Percentiles rank a stretch among this genome's conserved stretches.
phyloP scores from a whole-genome alignment of 2,113 vertebrate species.

The Platysternon megacephalum region DNA sequence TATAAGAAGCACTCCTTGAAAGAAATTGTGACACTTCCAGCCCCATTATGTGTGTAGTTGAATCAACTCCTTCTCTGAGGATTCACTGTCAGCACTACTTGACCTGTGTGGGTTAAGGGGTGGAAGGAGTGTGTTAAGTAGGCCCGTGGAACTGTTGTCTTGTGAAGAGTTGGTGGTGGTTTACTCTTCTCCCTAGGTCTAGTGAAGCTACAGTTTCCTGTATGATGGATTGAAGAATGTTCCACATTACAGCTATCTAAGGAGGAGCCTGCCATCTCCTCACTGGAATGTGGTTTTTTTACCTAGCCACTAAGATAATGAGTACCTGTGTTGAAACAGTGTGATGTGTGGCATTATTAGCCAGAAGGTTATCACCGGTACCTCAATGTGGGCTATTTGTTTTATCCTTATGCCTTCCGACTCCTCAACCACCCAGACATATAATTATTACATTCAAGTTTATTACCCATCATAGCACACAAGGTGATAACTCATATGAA shows the following conservation, averaged over 20 bases:
- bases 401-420: background rate
- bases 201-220: background rate
- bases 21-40: no score
- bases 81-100: background rate
- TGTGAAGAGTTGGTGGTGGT: background rate
- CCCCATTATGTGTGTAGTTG: no score
- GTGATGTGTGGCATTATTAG: background rate
- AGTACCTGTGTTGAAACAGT: background rate
- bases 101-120: background rate
- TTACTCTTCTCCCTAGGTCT: background rate
- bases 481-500: conserved; percentile 57
- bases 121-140: background rate
- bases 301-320: background rate
- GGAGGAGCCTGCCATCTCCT: background rate
- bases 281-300: background rate
- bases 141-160: background rate
- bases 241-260: background rate
- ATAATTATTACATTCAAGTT: conserved; percentile 6
- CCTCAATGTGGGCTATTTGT: background rate
- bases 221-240: background rate
- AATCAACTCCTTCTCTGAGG: no score
- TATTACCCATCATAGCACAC: conserved; percentile 59
- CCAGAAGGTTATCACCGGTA: no score
- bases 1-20: no score
- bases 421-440: conserved; percentile 3